Conservation (phyloP, 64 coral and sea anemone genomes). For the Montipora foliosa region DNA sequence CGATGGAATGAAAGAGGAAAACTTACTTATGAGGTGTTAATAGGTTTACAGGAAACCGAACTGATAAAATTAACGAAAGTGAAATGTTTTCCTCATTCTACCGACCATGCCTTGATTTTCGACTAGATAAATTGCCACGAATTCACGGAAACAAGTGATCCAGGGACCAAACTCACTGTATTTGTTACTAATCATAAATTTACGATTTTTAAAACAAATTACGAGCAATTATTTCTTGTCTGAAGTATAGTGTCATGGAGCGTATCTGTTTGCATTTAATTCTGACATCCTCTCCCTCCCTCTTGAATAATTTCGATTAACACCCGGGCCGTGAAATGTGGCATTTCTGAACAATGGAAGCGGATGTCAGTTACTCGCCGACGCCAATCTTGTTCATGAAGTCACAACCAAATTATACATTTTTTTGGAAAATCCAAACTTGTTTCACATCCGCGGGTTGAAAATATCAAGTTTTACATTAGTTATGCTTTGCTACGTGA, state of each 20-base stretch:
- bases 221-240: not conserved
- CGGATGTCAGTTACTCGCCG: not conserved
- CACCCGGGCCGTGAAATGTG: not conserved
- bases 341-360: not conserved
- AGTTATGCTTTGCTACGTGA: not conserved
- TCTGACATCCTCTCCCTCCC: not conserved
- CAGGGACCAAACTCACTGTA: not conserved
- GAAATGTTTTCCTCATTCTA: not conserved
- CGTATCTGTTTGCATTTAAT: slow-evolving; percentile 2
- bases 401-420: not conserved
- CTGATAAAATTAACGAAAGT: not conserved
- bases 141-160: not conserved
- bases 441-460: not conserved
- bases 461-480: not conserved
- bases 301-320: not conserved
- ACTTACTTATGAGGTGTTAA: not conserved
- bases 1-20: not conserved
- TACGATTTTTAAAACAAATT: not conserved
- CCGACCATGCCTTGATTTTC: not conserved
- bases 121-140: not conserved
- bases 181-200: not conserved
- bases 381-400: not conserved
- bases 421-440: too few relatives aligned
- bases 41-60: not conserved
- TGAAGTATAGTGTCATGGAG: not conserved